Evolutionary conservation across 2,797 vertebrate species (phyloP).

Genomic region (Pristis pectinata): DNA sequence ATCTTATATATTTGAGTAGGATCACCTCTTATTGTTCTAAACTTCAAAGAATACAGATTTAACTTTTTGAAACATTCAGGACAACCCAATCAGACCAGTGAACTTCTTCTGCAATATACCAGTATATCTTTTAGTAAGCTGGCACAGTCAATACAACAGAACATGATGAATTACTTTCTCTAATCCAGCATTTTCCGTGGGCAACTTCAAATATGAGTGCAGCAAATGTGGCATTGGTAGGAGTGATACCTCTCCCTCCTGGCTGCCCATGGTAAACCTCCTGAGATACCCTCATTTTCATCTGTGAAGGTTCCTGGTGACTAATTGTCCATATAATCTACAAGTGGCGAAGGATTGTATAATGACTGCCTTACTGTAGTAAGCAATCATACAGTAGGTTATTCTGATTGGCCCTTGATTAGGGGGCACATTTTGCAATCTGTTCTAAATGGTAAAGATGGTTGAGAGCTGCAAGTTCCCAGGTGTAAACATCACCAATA

Average conservation of each 20-base stretch:
- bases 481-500: too few relatives aligned
- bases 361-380: background rate
- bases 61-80: too few relatives aligned
- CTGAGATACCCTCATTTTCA: background rate
- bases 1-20: too few relatives aligned
- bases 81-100: too few relatives aligned
- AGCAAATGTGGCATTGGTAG: too few relatives aligned
- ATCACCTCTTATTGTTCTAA: too few relatives aligned
- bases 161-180: background rate
- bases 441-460: background rate
- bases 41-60: too few relatives aligned
- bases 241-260: background rate
- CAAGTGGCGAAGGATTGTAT: background rate
- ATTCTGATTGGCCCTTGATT: background rate
- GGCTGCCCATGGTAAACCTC: background rate
- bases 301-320: background rate
- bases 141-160: too few relatives aligned
- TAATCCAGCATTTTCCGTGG: background rate
- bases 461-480: too few relatives aligned
- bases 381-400: too few relatives aligned
- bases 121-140: too few relatives aligned
- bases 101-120: too few relatives aligned
- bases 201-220: background rate
- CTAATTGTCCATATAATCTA: background rate
- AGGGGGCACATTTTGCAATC: background rate